Base-by-base conservation (phyloP, 1,140 invertebrate species). In the Chironomus striatipennis region DNA sequence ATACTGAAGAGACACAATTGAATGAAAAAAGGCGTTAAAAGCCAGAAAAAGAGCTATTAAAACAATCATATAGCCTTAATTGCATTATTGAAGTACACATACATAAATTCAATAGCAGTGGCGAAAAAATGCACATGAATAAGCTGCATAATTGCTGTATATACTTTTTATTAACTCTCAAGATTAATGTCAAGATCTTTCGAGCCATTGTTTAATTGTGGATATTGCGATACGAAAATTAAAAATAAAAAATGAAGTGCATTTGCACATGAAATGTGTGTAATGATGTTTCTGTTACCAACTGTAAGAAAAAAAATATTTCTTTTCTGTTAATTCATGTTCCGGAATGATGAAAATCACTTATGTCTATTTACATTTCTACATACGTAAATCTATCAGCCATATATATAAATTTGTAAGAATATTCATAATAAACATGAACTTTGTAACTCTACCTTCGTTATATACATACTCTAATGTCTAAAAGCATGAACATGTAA, bases 171-270 rank as follows among this genome's bases (percentile, higher is more conserved):
- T 57, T 10, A 57, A 57, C 47, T 57, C 47, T 57, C 47, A 57
- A 57, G 47, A 57, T 57, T 57, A 57, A 57, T 57, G 47, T 57
- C 47, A 57, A 57, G 47, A 57, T 57, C 47, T 57, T 15, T 57
- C 5, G 2, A 34, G 4, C 47, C 4, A 57, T 57, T 57, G 47
- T 57, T 57, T 57, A 57, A 5, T 57, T 12, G 47, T 5, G 9
- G 12, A 57, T 57, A 15, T 57, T 57, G 47, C 8, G n/a, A n/a
- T n/a, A 57, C 8, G 15, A 57, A 57, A 34, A 34, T 2, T 34
- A 2, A 34, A 34, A 57, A 57, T n/a, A 57, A 4, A n/a, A n/a
- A 57, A 12, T 57, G 47, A 57, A 34, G 12, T 57, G 4, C 8
- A 57, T 0, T 57, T 57, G 47, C 47, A 57, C n/a, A 15, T 57